These are phyloP conservation scores for Onychorhynchus coronatus DNA, from an alignment of 2,113 vertebrate species.

Conservation along the genomic window DNA sequence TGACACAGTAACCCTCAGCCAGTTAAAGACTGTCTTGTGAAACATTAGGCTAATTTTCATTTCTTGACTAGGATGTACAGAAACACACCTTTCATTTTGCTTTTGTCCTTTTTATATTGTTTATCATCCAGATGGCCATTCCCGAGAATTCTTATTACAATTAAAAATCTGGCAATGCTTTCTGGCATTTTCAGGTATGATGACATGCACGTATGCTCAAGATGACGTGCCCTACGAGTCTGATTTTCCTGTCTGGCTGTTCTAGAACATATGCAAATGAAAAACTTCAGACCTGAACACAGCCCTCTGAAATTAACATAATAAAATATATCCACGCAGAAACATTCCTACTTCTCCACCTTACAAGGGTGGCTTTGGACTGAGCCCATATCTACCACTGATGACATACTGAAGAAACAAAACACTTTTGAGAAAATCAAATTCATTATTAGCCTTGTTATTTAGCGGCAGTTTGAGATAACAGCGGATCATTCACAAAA, in stretches of 20 bases:
- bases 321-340: neutral
- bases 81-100: neutral
- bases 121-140: neutral
- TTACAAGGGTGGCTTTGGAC: neutral
- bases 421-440: neutral
- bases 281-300: neutral
- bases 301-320: neutral
- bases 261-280: neutral
- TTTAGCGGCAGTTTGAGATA: neutral
- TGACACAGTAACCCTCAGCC: neutral
- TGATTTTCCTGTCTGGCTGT: neutral
- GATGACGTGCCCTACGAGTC: neutral
- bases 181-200: constrained; percentile 3
- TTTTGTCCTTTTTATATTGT: neutral
- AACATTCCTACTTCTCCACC: neutral
- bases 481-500: neutral
- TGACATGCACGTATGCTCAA: neutral
- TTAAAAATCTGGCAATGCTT: neutral
- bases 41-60: neutral
- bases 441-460: neutral
- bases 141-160: neutral
- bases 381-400: neutral
- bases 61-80: neutral
- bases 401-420: neutral
- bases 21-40: neutral